Conservation (phyloP, 2,113 vertebrate species). For the Struthio camelus region DNA sequence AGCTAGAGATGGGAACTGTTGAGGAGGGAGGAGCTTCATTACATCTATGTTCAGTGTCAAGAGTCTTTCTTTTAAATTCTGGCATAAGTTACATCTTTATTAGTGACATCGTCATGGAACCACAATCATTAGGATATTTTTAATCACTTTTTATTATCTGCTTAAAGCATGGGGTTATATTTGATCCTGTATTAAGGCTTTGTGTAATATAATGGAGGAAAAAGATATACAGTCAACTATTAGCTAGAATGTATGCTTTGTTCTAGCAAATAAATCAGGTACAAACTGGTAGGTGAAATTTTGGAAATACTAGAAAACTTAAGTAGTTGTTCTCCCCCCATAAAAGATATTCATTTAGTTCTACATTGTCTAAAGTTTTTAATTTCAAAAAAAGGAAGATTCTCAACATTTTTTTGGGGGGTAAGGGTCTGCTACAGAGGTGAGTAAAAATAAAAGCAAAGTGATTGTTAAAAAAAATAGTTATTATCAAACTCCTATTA, state of each 20-base stretch:
- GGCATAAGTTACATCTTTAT: background rate
- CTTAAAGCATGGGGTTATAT: background rate
- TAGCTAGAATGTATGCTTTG: background rate
- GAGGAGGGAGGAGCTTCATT: background rate
- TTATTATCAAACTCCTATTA: background rate
- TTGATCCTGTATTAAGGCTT: background rate
- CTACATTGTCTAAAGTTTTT: background rate
- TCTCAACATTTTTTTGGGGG: background rate
- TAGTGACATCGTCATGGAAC: background rate
- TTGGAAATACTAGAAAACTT: background rate
- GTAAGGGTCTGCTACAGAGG: background rate
- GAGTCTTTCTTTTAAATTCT: background rate
- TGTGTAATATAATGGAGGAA: background rate
- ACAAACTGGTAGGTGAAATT: background rate
- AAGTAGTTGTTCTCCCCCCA: background rate
- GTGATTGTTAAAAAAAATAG: background rate
- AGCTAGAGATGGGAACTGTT: background rate
- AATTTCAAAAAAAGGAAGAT: background rate
- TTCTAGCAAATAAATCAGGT: background rate
- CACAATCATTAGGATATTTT: background rate
- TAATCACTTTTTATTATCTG: constrained; percentile 21
- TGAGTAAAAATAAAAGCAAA: background rate
- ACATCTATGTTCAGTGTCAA: background rate
- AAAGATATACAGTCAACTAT: background rate
- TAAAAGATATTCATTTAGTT: background rate